Percentiles rank a stretch among this genome's conserved stretches.
Conservation (phyloP, 2,888 invertebrate species). For the Homarus gammarus region DNA sequence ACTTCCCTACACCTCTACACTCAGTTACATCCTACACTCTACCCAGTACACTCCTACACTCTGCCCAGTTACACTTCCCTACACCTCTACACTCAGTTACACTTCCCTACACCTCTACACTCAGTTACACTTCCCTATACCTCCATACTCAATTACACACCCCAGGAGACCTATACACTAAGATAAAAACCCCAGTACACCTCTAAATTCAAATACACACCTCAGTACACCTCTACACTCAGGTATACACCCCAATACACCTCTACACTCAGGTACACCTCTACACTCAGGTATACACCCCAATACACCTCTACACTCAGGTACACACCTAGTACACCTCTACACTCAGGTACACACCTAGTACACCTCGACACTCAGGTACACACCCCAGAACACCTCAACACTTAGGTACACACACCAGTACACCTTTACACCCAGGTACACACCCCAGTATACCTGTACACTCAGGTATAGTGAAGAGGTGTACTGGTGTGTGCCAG, state of each 20-base stretch:
- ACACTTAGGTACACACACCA: too few species aligned
- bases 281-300: not conserved
- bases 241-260: not conserved
- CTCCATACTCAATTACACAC: not conserved
- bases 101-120: not conserved
- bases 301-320: not conserved
- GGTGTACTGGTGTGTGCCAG: too few species aligned
- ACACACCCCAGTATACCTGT: too few species aligned
- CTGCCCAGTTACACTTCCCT: not conserved
- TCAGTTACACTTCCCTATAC: not conserved
- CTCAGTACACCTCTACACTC: not conserved
- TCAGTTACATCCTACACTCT: too few species aligned
- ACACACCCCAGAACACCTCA: too few species aligned
- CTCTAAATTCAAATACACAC: not conserved
- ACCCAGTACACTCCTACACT: not conserved
- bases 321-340: too few species aligned
- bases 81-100: too few species aligned
- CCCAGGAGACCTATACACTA: conserved; percentile 1
- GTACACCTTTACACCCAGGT: too few species aligned
- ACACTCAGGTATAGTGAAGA: too few species aligned
- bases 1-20: too few species aligned
- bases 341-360: too few species aligned
- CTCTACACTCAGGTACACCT: not conserved
- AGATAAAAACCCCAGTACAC: not conserved
- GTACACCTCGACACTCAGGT: too few species aligned